Evolutionary conservation across 2,797 vertebrate genomes (phyloP), one percentile per base, ranked within the genome.

Genomic region (Brachyrhaphis roseni): DNA sequence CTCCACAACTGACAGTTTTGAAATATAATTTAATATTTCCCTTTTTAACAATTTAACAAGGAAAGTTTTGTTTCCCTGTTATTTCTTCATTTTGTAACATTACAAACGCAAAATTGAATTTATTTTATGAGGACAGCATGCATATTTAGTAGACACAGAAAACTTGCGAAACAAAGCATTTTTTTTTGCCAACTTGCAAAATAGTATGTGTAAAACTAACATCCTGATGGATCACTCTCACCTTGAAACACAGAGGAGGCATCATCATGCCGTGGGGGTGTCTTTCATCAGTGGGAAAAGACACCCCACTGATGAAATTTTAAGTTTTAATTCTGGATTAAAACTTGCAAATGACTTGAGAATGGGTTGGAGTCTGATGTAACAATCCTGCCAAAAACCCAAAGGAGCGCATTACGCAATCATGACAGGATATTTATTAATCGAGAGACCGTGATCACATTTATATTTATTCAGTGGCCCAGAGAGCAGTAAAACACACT

Each of bases 11-110:
- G 41, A 71, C 43, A 16, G 62, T 87, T 74, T 80, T 79, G 34
- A 85, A 87, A 86, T 77, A 55, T 77, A 81, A 83, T 83, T 62
- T 71, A 41, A 78, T 80, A 49, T 85, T 82, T 72, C 72, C 85
- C 41, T 82, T 80, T 81, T 78, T 77, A 47, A 79, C 83, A 11
- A 49, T 75, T 39, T 70, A 74, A 36, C 11, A 10, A 55, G 73
- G 74, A 66, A 45, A 53, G 43, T 83, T 82, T 84, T 75, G 74
- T 59, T 77, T 84, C 5, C 79, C 72, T 66, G 66, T 57, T 78
- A 71, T n/a, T 71, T 45, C 23, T 71, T 28, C 3, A 28, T 71
- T 45, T 45, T 71, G 0, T 71, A 4, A 16, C 68, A 45, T 7
- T n/a, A 45, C 41, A 43, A 71, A 45, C 68, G 8, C 41, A n/a